Evolutionary conservation across 2,113 vertebrate species (phyloP).

Genomic region (Tichodroma muraria): DNA sequence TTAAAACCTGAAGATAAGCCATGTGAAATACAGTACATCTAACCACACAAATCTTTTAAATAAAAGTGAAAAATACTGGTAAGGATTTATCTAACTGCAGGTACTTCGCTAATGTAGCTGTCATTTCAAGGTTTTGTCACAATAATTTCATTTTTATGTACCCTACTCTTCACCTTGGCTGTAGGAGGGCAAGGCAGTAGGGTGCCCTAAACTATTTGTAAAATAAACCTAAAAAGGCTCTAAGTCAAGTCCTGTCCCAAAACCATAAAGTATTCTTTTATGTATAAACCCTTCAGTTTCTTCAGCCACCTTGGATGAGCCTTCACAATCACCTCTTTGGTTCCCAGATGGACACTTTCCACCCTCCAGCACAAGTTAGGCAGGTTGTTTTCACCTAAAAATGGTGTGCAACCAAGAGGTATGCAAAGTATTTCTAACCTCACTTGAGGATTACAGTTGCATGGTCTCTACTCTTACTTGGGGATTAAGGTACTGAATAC

Average conservation of each 20-base stretch:
- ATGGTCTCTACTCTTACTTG: background rate
- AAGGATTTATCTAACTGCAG: background rate
- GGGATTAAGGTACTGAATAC: conserved; percentile 27
- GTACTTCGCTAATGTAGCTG: background rate
- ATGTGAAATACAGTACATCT: background rate
- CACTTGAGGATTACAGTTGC: background rate
- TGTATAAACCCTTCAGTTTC: background rate
- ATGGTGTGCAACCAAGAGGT: background rate
- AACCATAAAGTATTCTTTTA: background rate
- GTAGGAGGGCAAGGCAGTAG: background rate
- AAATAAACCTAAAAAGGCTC: background rate
- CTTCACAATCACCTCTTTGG: background rate
- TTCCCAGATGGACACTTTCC: background rate
- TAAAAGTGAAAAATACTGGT: background rate
- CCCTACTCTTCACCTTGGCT: background rate
- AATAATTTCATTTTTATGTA: background rate
- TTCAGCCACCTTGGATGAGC: background rate
- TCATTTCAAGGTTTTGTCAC: background rate
- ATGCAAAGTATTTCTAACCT: background rate
- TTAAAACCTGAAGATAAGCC: background rate
- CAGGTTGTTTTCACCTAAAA: background rate
- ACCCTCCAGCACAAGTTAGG: background rate
- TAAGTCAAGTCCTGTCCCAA: background rate
- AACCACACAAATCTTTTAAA: background rate
- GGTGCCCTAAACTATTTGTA: background rate